Evolutionary conservation across 2,888 invertebrate genomes (phyloP), one percentile per base, ranked within the genome.

Genomic region (Nomada ruficornis): DNA sequence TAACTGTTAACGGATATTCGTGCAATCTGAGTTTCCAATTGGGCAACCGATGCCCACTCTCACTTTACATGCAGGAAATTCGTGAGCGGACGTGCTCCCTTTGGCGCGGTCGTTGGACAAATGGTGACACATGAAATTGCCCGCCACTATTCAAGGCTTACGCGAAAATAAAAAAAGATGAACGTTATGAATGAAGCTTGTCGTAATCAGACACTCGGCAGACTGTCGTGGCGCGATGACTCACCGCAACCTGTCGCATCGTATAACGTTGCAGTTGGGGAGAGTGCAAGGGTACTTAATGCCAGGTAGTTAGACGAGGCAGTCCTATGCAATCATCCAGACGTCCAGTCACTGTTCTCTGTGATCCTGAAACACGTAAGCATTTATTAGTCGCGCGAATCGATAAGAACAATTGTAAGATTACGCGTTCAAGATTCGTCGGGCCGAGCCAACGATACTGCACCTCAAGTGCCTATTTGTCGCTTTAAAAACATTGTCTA

Each of bases 181-280:
- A 67, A 29, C 44, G 23, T 44, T 60, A 62, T 26, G 67, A 71
- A 57, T 62, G 55, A 67, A 52, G n/a, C 57, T 60, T 67, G 50
- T 4, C 42, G 70, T 59, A 74, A 74, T 67, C 77, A 83, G 78
- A 82, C 83, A 62, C 72, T 59, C 26, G 18, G 63, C 42, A 80
- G 84, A 83, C 77, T 57, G 18, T 18, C 15, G 62, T 54, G 69
- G 18, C 15, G 23, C 42, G 68, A 42, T 83, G 83, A 82, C 64
- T 82, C 83, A 83, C 50, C 73, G 69, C 76, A 83, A 83, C 83
- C 83, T 83, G 83, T 73, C 60, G 79, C 57, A 59, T 76, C 71
- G 47, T 68, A 73, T 59, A 84, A 60, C 42, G 44, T 13, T 47
- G 23, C 36, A 47, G n/a, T 4, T 29, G 26, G 69, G 42, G 47